phyloP scores from a whole-genome alignment of 1,140 invertebrate genomes.

The Alviniconcha marisindica region DNA sequence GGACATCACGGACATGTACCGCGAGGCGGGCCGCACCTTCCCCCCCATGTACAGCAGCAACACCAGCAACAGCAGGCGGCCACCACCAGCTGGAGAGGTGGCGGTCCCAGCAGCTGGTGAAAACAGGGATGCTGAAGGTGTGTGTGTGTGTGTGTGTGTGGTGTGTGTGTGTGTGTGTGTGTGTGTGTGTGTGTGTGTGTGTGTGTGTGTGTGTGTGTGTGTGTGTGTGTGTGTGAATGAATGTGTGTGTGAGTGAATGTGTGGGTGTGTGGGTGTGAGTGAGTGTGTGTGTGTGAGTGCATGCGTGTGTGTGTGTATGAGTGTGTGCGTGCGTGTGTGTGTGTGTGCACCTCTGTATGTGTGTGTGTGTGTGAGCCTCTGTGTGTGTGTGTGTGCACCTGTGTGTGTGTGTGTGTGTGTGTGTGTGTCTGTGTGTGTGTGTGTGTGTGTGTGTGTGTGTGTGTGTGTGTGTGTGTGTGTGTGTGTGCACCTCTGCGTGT shows the following conservation, averaged over 20 bases:
- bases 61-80: conserved; percentile 34
- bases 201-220: conserved; percentile 15
- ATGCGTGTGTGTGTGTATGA: no score
- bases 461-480: no score
- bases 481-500: no score
- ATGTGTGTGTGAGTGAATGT: conserved; percentile 15
- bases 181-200: neutral
- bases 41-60: neutral
- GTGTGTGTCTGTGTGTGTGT: no score
- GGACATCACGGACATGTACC: conserved; percentile 64
- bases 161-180: neutral
- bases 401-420: no score
- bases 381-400: no score
- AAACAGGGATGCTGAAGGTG: conserved; percentile 24
- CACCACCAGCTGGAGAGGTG: conserved; percentile 8
- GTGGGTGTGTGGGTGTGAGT: neutral
- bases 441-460: no score
- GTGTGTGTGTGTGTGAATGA: conserved; percentile 3
- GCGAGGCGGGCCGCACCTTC: conserved; percentile 25
- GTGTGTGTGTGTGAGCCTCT: no score
- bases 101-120: neutral
- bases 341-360: no score
- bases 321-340: no score
- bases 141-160: neutral
- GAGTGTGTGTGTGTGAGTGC: no score